Evolutionary conservation across 2,113 vertebrate species (phyloP), one percentile per base, ranked within the genome.

Genomic region (Triplophysa siluroides): DNA sequence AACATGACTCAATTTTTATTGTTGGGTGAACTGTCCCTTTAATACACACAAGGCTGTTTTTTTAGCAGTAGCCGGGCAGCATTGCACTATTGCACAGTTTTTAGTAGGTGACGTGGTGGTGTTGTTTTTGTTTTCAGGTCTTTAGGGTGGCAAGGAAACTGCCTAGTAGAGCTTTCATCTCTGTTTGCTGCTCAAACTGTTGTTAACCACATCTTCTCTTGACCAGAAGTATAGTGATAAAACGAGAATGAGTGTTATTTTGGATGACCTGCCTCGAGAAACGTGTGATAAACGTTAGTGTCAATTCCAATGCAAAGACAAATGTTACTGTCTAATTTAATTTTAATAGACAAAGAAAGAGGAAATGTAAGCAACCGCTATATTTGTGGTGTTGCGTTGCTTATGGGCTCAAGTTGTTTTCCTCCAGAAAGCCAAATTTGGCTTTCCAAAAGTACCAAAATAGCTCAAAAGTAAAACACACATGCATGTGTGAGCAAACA

Each of bases 61-160:
- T 56, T 13, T 38, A 10, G 13, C 9, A 10, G 9, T 54, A 16
- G 8, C 43, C 21, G 21, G 13, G 26, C 16, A 60, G 29, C 23
- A 19, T 19, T 75, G 58, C 72, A 75, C 72, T 47, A 7, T 47
- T 29, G 41, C 58, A 63, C 72, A 62, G 41, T 62, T 62, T 75
- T 45, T 62, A 26, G 13, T 19, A 11, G 24, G 58, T 43, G n/a
- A 58, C 1, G 10, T 21, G 18, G 1, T 75, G 33, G 60, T 73
- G 41, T 43, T 43, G 2, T n/a, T n/a, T n/a, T 38, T 38, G 8
- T 74, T 24, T 61, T 61, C 24, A 71, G 24, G 19, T 38, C 19
- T 61, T 18, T 74, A 21, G 54, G 19, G 54, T 58, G 54, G 19
- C n/a, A n/a, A 73, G 54, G 29, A 61, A 75, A 75, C 23, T 62